Percentiles rank a stretch among this genome's conserved stretches.
Conservation (phyloP, 2,797 vertebrate species). For the Paratrypauchen microcephalus region DNA sequence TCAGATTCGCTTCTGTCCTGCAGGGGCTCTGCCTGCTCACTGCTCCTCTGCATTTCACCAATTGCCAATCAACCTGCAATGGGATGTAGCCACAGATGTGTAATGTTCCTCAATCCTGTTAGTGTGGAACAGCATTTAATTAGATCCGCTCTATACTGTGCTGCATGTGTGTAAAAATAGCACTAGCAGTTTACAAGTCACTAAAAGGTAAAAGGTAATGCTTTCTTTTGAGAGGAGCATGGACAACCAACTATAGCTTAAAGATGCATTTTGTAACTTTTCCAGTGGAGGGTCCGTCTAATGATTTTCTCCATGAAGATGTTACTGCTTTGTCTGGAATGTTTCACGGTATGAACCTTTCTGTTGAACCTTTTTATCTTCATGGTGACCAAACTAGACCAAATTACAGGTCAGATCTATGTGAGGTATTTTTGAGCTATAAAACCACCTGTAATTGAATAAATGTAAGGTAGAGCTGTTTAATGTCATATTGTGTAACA, state of each 20-base stretch:
- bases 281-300: too few relatives aligned
- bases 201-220: slow-evolving; percentile 33
- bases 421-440: too few relatives aligned
- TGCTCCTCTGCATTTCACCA: slow-evolving; percentile 71
- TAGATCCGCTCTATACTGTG: slow-evolving; percentile 68
- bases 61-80: slow-evolving; percentile 72
- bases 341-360: too few relatives aligned
- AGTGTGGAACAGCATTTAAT: slow-evolving; percentile 82
- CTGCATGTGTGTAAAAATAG: slow-evolving; percentile 21
- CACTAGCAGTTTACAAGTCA: slow-evolving; percentile 34
- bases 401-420: too few relatives aligned
- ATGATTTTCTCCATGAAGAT: too few relatives aligned
- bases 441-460: too few relatives aligned
- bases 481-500: too few relatives aligned
- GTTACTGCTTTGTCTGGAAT: too few relatives aligned
- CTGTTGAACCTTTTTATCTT: too few relatives aligned
- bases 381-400: too few relatives aligned
- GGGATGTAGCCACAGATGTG: slow-evolving; percentile 56
- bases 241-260: neutral
- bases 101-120: slow-evolving; percentile 77
- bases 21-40: slow-evolving; percentile 50
- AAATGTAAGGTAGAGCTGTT: too few relatives aligned
- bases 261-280: too few relatives aligned
- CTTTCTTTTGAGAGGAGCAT: slow-evolving; percentile 23
- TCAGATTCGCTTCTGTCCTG: slow-evolving; percentile 65